Conservation (phyloP, 1,140 invertebrate genomes). For the Popillia japonica region DNA sequence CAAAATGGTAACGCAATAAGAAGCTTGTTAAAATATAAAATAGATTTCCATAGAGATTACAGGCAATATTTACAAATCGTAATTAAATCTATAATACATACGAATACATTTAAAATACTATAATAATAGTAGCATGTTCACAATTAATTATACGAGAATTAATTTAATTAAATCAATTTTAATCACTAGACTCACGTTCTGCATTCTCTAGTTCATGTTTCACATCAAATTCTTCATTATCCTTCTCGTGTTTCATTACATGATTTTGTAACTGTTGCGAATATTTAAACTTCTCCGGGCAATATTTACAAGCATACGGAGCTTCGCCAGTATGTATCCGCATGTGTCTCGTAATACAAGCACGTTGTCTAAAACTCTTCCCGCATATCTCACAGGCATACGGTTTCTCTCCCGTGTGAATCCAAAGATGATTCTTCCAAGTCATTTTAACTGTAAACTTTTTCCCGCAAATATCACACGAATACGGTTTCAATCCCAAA, state of each 20-base stretch:
- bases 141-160: too few species aligned
- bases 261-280: not conserved
- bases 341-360: conserved; percentile 3
- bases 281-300: not conserved
- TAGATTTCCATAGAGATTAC: too few species aligned
- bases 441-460: conserved; percentile 57
- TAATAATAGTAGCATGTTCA: too few species aligned
- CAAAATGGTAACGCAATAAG: too few species aligned
- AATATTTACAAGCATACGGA: not conserved
- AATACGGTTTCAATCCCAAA: conserved; percentile 91
- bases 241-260: conserved; percentile 11
- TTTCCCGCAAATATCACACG: conserved; percentile 68
- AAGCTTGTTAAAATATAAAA: too few species aligned
- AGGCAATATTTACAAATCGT: too few species aligned
- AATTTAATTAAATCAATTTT: too few species aligned
- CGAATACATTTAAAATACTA: too few species aligned
- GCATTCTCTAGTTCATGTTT: not conserved
- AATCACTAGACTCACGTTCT: too few species aligned
- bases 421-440: conserved; percentile 46
- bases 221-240: not conserved
- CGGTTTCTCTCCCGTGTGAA: not conserved
- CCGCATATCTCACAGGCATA: conserved; percentile 7
- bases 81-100: too few species aligned
- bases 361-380: not conserved
- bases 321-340: conserved; percentile 1